Base-by-base conservation (phyloP, 92 coral and sea anemone species). In the Pocillopora grandis region DNA sequence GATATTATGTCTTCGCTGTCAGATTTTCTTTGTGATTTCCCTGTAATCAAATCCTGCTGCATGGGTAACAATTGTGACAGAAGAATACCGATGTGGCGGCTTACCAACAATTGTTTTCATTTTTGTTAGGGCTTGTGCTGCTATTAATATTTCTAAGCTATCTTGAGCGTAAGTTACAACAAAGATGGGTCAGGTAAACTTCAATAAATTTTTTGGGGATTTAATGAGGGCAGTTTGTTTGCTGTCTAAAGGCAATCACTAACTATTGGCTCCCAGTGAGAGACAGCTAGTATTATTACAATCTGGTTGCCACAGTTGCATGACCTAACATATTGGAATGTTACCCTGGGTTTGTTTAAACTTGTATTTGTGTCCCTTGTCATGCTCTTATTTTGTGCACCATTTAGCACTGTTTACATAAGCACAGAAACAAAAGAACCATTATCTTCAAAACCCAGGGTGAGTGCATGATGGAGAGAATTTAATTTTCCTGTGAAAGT, bases 291-390 rank as follows among this genome's bases (percentile, higher is more conserved):
- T 10, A 67, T 17, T 20, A 52, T 11, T 16, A 17, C 0, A 52
- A 36, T 23, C 76, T 69, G 49, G 77, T 81, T 81, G 67, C 66
- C 70, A 61, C 77, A 58, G 85, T 58, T n/a, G 12, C 31, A 56
- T 33, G 18, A 58, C 57, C 7, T 57, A 23, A 56, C 68, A 11
- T 12, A 12, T 16, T 31, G 62, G 66, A 80, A 68, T 80, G 69
- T 35, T 19, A 12, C 36, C 56, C 12, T 9, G 18, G 37, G 36
- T 60, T 37, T 61, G 52, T 27, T 20, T 76, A 65, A 65, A 52
- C 82, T 8, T n/a, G 42, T 65, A 61, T 31, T 69, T 69, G 58
- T 57, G 14, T 33, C 66, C 18, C 23, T 23, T 36, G 76, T 10
- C 52, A 58, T 12, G 15, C 62, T 10, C 70, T 71, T 77, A 81